Base-by-base conservation (phyloP, 2,113 vertebrate genomes). In the Pithys albifrons region DNA sequence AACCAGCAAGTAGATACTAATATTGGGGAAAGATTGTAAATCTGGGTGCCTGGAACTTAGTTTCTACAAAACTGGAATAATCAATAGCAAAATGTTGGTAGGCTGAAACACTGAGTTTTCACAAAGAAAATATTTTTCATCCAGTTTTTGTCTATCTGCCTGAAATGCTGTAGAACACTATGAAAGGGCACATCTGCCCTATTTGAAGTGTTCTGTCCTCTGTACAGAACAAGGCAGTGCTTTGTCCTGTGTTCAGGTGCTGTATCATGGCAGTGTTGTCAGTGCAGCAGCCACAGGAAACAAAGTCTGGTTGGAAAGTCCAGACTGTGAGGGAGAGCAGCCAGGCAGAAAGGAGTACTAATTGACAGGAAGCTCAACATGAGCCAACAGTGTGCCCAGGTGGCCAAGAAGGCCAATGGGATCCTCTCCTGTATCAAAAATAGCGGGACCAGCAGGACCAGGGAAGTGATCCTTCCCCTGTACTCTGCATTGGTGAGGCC, bases 231-330 rank as follows among this genome's bases (percentile, higher is more conserved):
- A 37, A 48, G 22, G 19, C 74, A 48, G 12, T 1, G 7, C 58
- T 65, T 82, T 54, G 22, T 35, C 49, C 49, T 0, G 0, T 12
- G 19, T 10, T 83, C 14, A 22, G 83, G 54, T 45, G 35, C 17
- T 49, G 2, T 23, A 9, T 45, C 23, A 24, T 0, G 1, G 37
- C 15, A 45, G 5, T 9, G 28, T 19, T 0, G 1, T 35, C 61
- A 61, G 43, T 1, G 4, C 72, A 79, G 57, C 33, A 59, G 52
- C 41, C 37, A 27, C 8, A 14, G n/a, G n/a, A 51, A 78, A 35
- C 15, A 19, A 3, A 43, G 14, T 15, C 14, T 2, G 4, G 18
- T 22, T 46, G 29, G 37, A 65, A 66, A 10, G 59, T 33, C 55
- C 17, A 73, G 54, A 25, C 25, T 85, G 19, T 57, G 55, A 33